A percentile compares a stretch with the other conserved stretches of the same genome.
phyloP scores from a whole-genome alignment of 2,888 invertebrate genomes.

The Elysia crispata region DNA sequence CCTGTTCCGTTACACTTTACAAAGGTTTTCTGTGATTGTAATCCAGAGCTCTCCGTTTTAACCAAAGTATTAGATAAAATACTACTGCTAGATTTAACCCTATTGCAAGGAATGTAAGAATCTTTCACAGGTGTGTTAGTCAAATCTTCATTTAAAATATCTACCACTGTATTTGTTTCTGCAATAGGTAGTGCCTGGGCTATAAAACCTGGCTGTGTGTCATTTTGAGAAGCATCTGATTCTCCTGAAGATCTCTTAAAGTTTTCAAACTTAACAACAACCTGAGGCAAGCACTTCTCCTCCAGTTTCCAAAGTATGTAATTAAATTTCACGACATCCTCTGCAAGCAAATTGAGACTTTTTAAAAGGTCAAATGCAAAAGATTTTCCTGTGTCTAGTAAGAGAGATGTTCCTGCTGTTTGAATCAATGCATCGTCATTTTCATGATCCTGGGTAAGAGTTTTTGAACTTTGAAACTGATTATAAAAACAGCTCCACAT shows the following conservation, averaged over 20 bases:
- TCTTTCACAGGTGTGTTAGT: background rate
- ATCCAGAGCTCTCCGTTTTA: background rate
- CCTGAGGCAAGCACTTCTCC: conserved; percentile 40
- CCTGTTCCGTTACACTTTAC: background rate
- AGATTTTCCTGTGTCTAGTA: conserved; percentile 40
- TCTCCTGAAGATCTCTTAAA: conserved; percentile 15
- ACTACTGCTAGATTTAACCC: background rate
- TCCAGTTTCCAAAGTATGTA: conserved; percentile 45
- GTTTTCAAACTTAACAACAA: conserved; percentile 45
- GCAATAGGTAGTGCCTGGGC: no score
- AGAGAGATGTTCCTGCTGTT: conserved; percentile 39
- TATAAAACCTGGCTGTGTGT: no score
- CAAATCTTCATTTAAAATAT: background rate
- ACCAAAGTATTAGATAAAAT: background rate
- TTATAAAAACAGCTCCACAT: no score
- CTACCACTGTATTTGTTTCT: background rate
- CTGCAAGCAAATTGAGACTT: conserved; percentile 39
- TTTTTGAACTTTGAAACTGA: background rate
- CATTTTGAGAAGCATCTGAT: no score
- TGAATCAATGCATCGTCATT: background rate
- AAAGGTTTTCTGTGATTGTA: background rate
- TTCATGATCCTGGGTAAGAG: background rate
- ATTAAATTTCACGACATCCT: conserved; percentile 43
- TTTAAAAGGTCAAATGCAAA: conserved; percentile 35
- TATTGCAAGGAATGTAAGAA: background rate